A percentile compares a stretch with the other conserved stretches of the same genome.
phyloP scores from a whole-genome alignment of 2,888 invertebrate genomes.

The Apamea anceps region DNA sequence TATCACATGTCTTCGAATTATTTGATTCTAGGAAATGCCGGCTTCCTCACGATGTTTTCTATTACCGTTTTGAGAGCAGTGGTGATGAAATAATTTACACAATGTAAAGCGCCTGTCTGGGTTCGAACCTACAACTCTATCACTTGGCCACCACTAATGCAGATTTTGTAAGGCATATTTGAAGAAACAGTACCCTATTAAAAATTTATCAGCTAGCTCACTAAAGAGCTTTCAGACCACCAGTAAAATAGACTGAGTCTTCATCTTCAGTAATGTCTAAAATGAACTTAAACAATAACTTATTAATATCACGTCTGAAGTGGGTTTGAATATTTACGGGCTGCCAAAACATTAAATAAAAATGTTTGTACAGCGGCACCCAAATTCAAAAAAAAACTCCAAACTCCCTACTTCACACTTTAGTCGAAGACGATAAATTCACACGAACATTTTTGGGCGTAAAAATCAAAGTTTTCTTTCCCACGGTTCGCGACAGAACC shows the following conservation, averaged over 20 bases:
- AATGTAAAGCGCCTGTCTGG: neutral
- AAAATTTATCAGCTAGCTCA: neutral
- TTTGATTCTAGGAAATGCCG: neutral
- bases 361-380: constrained; percentile 42
- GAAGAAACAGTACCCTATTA: no score
- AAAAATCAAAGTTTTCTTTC: constrained; percentile 65
- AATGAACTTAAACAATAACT: neutral
- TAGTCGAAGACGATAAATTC: constrained; percentile 59
- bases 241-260: neutral
- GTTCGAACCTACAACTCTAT: neutral
- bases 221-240: neutral
- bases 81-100: neutral
- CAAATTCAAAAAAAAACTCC: constrained; percentile 37
- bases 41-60: no score
- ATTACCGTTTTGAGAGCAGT: neutral
- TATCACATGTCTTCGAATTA: neutral
- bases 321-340: neutral
- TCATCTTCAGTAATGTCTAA: neutral
- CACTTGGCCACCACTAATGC: neutral
- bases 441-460: constrained; percentile 57
- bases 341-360: constrained; percentile 13
- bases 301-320: neutral
- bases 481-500: constrained; percentile 32
- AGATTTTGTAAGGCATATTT: neutral
- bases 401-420: constrained; percentile 48